phyloP scores from a whole-genome alignment of 2,113 vertebrate species.

The Microcebus jonahi region DNA sequence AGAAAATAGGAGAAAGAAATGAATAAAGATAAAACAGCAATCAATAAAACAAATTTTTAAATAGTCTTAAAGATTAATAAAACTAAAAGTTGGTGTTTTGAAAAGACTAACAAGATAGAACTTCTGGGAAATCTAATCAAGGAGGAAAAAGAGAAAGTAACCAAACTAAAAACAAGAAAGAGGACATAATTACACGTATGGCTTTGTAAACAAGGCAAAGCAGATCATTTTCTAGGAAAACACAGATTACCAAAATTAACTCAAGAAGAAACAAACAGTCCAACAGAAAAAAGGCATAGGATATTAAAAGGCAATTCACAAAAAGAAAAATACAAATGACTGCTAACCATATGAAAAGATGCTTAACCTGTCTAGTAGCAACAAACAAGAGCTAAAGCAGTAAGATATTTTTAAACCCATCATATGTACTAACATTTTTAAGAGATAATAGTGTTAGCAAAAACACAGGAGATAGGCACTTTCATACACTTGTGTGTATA shows the following conservation, averaged over 20 bases:
- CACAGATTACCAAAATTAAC: no score
- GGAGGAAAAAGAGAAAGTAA: background rate
- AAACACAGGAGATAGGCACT: background rate
- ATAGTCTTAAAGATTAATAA: background rate
- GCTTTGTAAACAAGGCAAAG: constrained; percentile 51
- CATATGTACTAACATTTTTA: background rate
- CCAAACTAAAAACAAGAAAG: constrained; percentile 67
- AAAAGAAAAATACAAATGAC: constrained; percentile 10
- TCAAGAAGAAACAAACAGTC: background rate
- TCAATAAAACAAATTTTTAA: background rate
- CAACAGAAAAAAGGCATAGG: constrained; percentile 24
- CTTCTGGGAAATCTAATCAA: background rate
- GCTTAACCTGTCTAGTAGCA: background rate
- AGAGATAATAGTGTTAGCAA: background rate
- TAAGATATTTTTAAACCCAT: background rate
- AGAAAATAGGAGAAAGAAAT: background rate
- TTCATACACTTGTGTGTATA: background rate
- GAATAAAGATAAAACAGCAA: background rate
- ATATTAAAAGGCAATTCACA: background rate
- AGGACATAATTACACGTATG: constrained; percentile 58
- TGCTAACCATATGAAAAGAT: background rate
- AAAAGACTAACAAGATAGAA: constrained; percentile 32
- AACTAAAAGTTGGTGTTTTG: constrained; percentile 13
- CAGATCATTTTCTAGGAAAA: no score
- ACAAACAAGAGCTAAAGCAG: background rate